phyloP scores from a whole-genome alignment of 2,797 vertebrate species.

The Tenualosa ilisha region DNA sequence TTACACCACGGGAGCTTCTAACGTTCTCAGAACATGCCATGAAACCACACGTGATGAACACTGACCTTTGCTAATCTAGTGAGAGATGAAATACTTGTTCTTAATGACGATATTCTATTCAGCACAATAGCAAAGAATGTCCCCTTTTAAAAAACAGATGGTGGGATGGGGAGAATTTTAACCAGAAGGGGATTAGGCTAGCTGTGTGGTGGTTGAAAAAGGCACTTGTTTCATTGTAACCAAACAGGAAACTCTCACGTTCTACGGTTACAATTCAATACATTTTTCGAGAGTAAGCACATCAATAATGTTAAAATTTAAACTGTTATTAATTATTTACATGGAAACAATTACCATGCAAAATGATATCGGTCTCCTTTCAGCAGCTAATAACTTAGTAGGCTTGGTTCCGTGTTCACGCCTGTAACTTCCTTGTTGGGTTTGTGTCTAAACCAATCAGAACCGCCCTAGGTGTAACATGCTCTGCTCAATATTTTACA shows the following conservation, averaged over 20 bases:
- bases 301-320: neutral
- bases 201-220: neutral
- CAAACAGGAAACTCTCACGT: neutral
- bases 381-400: neutral
- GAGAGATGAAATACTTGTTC: too few species aligned
- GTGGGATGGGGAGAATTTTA: neutral
- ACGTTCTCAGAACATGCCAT: neutral
- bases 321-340: neutral
- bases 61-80: too few species aligned
- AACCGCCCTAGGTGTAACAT: constrained; percentile 28
- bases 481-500: constrained; percentile 37
- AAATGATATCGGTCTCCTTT: neutral
- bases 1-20: neutral
- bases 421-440: constrained; percentile 31
- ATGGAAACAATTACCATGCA: neutral
- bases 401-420: neutral
- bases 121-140: neutral
- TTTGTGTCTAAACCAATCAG: neutral
- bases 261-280: neutral
- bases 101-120: neutral
- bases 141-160: neutral
- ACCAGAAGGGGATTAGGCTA: constrained; percentile 9
- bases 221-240: neutral
- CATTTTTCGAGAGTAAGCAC: neutral
- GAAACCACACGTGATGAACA: neutral